These are phyloP conservation scores for Phalacrocorax aristotelis DNA, from an alignment of 2,113 vertebrate species.

Conservation along the genomic window DNA sequence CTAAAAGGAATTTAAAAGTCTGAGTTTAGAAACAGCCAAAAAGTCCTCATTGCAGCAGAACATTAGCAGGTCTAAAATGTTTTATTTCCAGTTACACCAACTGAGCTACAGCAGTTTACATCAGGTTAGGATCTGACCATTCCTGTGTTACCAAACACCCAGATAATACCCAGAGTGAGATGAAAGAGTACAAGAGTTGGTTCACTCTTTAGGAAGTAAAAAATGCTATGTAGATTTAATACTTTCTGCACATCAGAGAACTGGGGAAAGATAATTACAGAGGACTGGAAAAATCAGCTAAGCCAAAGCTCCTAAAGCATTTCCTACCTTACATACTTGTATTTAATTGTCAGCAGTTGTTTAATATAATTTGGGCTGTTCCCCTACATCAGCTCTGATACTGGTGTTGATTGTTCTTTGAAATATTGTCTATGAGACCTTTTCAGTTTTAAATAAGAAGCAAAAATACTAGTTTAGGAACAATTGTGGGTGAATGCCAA, in stretches of 20 bases:
- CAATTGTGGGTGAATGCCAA: neutral
- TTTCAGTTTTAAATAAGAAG: conserved; percentile 4
- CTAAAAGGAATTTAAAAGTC: neutral
- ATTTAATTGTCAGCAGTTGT: conserved; percentile 21
- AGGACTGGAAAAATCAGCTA: neutral
- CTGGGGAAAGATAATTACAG: neutral
- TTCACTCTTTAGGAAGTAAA: neutral
- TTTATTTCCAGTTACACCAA: neutral
- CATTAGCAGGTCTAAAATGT: neutral
- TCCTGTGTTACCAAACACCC: neutral
- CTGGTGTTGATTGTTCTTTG: neutral
- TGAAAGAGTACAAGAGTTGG: neutral
- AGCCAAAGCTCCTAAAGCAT: neutral
- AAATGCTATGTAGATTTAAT: neutral
- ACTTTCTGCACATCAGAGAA: neutral
- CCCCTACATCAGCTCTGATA: neutral
- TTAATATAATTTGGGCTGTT: conserved; percentile 2
- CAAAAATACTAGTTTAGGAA: conserved; percentile 2
- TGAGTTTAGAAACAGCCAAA: neutral
- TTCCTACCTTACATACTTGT: neutral
- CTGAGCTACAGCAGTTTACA: neutral
- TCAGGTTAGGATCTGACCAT: neutral
- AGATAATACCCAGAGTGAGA: neutral
- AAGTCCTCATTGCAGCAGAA: neutral
- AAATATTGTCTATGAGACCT: neutral